A percentile compares a stretch with the other conserved stretches of the same genome.
phyloP scores from a whole-genome alignment of 2,797 vertebrate genomes.

The Phalanger gymnotis region DNA sequence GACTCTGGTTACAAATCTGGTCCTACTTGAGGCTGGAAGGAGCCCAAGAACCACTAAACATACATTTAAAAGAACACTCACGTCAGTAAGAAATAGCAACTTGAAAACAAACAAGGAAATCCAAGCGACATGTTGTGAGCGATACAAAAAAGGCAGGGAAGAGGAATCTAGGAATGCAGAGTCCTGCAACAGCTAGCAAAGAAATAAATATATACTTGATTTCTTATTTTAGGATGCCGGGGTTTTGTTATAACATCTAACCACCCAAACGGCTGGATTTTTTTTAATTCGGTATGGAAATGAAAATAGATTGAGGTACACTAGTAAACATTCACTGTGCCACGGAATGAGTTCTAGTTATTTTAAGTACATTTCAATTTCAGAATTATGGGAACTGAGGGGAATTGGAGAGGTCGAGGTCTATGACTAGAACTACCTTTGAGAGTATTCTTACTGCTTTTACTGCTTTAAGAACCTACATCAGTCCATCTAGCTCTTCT shows the following conservation, averaged over 20 bases:
- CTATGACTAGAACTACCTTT: background rate
- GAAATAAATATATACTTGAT: background rate
- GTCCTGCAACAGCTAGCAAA: background rate
- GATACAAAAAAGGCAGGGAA: background rate
- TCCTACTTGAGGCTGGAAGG: background rate
- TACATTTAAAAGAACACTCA: background rate
- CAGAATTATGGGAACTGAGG: background rate
- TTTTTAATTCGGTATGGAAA: background rate
- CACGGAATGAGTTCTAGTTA: background rate
- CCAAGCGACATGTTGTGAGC: background rate
- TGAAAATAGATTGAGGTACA: background rate
- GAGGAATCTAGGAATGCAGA: background rate
- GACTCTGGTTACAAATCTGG: background rate
- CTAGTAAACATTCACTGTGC: background rate
- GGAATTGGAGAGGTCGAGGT: background rate
- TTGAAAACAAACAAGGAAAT: background rate
- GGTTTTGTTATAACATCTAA: background rate
- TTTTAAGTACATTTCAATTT: background rate
- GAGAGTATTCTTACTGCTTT: background rate
- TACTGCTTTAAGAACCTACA: background rate
- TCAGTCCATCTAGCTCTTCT: background rate
- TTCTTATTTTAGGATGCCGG: background rate
- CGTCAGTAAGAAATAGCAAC: background rate
- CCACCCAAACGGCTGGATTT: background rate
- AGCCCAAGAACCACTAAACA: background rate